Base-by-base conservation (phyloP, 2,888 invertebrate genomes). In the Drosophila fungiperda region DNA sequence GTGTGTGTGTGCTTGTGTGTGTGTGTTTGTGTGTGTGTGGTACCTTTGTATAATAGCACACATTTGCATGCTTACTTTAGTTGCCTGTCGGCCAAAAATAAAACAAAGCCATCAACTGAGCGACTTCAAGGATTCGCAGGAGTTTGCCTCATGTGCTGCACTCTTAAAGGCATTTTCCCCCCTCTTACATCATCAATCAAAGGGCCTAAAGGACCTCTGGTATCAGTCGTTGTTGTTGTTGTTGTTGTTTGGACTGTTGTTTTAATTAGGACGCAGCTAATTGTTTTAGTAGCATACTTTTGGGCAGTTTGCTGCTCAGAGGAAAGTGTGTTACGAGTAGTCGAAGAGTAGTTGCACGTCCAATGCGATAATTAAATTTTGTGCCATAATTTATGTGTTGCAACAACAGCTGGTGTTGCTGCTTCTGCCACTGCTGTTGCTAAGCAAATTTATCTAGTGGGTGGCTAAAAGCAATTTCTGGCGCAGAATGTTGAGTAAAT, bases 261-360 rank as follows among this genome's bases (percentile, higher is more conserved):
- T 89, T 89, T 88, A 90, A 90, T 86, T 89, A 84, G 89, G 72
- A 76, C 81, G 59, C 76, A 79, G 88, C 86, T 85, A 85, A 85
- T 85, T 85, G 85, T 85, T 86, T 86, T 90, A 86, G 90, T 89
- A 90, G 76, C 86, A 78, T 90, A 89, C 89, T 84, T 88, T 88
- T 70, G 58, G 81, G 66, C 80, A 60, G 62, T 60, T 71, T 57
- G 45, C 15, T 36, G 40, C 59, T 53, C 45, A 55, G 55, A 33
- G 42, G 60, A 70, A 88, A 85, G 80, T 88, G 72, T 85, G 89
- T 83, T 90, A 86, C 73, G 71, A 76, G 71, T 77, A 55, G 55
- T 55, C 36, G 54, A 26, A 60, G 71, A 60, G 71, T 40, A 49
- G 67, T 63, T 74, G 84, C 73, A 70, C 71, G 83, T 76, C 86